Percentiles rank a stretch among this genome's conserved stretches.
Conservation (phyloP, 92 coral and sea anemone genomes). For the Parazoanthus swiftii region DNA sequence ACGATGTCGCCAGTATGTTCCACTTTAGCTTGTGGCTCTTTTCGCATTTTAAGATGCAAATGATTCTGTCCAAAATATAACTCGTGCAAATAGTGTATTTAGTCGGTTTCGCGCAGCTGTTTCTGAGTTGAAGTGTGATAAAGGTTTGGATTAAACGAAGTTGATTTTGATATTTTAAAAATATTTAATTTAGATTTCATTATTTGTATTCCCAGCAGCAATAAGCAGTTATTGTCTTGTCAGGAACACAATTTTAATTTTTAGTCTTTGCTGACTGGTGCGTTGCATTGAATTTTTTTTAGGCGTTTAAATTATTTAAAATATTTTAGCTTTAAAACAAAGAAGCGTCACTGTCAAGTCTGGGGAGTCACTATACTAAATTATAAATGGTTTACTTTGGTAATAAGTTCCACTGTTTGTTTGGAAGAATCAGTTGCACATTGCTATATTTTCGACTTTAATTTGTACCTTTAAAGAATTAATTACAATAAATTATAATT, state of each 20-base stretch:
- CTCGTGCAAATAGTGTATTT: slow-evolving; percentile 27
- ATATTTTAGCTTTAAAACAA: slow-evolving; percentile 1
- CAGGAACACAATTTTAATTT: not conserved
- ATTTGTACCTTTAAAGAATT: slow-evolving; percentile 17
- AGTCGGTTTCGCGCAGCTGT: slow-evolving; percentile 3
- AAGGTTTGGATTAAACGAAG: slow-evolving; percentile 1
- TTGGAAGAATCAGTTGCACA: not conserved
- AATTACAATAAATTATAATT: not conserved
- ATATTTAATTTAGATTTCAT: not conserved
- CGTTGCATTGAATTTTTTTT: slow-evolving; percentile 3
- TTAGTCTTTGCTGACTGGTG: slow-evolving; percentile 20
- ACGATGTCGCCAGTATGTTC: not conserved
- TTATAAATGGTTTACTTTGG: slow-evolving; percentile 21
- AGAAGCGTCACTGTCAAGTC: slow-evolving; percentile 10
- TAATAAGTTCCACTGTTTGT: not conserved
- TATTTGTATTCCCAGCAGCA: not conserved
- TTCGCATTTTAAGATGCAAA: slow-evolving; percentile 32
- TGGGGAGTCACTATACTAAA: not conserved
- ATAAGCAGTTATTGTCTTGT: not conserved
- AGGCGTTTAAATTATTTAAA: slow-evolving; percentile 33
- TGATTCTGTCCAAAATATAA: slow-evolving; percentile 8
- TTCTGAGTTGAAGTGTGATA: not conserved
- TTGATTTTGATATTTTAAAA: not conserved
- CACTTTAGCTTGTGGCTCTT: not conserved
- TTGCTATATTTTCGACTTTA: not conserved